These are phyloP conservation scores for Lophotriccus pileatus DNA, from an alignment of 2,797 vertebrate species.

Conservation along the genomic window DNA sequence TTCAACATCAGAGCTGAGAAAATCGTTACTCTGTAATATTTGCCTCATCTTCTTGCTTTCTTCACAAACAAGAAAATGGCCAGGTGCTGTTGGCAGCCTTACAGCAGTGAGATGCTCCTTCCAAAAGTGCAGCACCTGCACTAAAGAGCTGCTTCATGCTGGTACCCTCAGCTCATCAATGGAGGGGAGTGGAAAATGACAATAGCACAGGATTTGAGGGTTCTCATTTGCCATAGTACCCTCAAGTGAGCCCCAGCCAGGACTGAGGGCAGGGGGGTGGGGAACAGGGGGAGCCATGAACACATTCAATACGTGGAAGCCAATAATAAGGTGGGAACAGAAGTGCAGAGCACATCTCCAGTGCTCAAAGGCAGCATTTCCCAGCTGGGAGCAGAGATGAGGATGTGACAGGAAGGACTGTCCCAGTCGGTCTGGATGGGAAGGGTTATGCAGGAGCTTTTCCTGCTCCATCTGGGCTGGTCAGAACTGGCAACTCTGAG, in stretches of 20 bases:
- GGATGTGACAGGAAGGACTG: not conserved
- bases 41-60: not conserved
- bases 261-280: not conserved
- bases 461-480: not conserved
- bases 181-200: not conserved
- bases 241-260: not conserved
- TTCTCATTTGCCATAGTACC: not conserved
- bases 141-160: not conserved
- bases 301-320: not conserved
- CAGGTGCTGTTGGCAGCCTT: not conserved
- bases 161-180: not conserved
- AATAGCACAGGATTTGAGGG: not conserved
- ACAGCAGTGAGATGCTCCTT: not conserved
- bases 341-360: not conserved
- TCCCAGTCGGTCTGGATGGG: not conserved
- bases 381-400: not conserved
- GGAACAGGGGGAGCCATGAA: not conserved
- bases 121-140: not conserved
- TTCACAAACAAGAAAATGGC: not conserved
- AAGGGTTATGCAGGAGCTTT: not conserved
- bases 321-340: not conserved
- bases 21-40: not conserved
- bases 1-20: not conserved
- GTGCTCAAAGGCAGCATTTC: not conserved
- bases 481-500: not conserved